These are phyloP conservation scores for Hydrolagus colliei DNA, from an alignment of 2,797 vertebrate species.

Conservation along the genomic window DNA sequence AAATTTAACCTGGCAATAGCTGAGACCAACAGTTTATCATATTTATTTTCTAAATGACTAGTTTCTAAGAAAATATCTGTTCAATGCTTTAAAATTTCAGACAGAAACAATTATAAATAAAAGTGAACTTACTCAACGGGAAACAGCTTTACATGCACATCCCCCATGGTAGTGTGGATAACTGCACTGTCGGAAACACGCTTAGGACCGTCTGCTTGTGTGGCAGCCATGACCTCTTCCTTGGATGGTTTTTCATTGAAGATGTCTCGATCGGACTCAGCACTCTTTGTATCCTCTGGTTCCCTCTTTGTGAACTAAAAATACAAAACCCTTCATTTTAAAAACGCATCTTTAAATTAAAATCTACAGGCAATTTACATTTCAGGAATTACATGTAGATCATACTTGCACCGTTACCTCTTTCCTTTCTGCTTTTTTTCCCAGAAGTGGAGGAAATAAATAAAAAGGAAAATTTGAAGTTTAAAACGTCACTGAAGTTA, in stretches of 20 bases:
- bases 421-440: too few relatives aligned
- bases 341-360: not conserved
- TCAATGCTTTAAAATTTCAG: not conserved
- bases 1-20: too few relatives aligned
- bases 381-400: not conserved
- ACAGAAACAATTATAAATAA: not conserved
- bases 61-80: not conserved
- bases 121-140: conserved; percentile 83
- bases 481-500: not conserved
- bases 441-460: not conserved
- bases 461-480: not conserved
- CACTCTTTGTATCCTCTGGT: conserved; percentile 92
- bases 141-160: conserved; percentile 93
- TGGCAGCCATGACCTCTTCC: conserved; percentile 98
- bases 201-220: conserved; percentile 95
- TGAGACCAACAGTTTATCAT: not conserved
- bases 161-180: conserved; percentile 97
- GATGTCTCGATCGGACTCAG: conserved; percentile 93
- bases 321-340: not conserved
- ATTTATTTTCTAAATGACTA: not conserved
- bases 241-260: conserved; percentile 98
- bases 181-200: conserved; percentile 94
- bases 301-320: conserved; percentile 87
- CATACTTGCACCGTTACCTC: too few relatives aligned
- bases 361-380: not conserved